Evolutionary conservation across 2,113 vertebrate species (phyloP), one percentile per base, ranked within the genome.

Genomic region (Mystacornis crossleyi): DNA sequence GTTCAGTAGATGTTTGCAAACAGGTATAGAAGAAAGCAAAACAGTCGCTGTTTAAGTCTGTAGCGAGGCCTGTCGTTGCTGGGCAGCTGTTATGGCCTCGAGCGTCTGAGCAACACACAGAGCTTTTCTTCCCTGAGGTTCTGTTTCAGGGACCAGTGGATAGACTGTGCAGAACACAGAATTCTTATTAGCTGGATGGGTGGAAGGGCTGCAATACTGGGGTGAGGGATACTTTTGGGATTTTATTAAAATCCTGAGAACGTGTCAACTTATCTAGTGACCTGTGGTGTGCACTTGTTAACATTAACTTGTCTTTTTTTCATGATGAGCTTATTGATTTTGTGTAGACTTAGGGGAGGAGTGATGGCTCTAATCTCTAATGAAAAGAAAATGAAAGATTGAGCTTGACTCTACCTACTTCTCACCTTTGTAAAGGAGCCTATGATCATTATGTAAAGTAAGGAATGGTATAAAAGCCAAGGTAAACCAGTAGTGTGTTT

Each of bases 191-290:
- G 62, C 12, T 45, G 38, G 17, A 12, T 25, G 17, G 5, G 5
- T 79, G 20, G 42, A 70, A 81, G 16, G 55, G 9, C 43, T 84
- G 29, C 75, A 65, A 34, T 36, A 33, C 5, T 31, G 48, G 25
- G 6, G 8, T 69, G 33, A 66, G 28, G 38, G 38, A 33, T 53
- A 70, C 14, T 54, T 75, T 20, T 24, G 34, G 28, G 25, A 64
- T 89, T 88, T 64, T 47, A 48, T 66, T 67, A 54, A 75, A 75
- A 53, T 62, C 17, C 4, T 43, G 40, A 16, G 5, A 38, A 40
- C 0, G 0, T 75, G 15, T 31, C 2, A 20, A 14, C 4, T 81
- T 70, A 61, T 0, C 5, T 66, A 4, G 12, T 81, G 10, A 38
- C 36, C 31, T 51, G 15, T 79, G 50, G 4, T 73, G 20, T 78